Percentiles rank a stretch among this genome's conserved stretches.
These are phyloP conservation scores for Falco berigora DNA, from an alignment of 2,797 vertebrate species.

Conservation along the genomic window DNA sequence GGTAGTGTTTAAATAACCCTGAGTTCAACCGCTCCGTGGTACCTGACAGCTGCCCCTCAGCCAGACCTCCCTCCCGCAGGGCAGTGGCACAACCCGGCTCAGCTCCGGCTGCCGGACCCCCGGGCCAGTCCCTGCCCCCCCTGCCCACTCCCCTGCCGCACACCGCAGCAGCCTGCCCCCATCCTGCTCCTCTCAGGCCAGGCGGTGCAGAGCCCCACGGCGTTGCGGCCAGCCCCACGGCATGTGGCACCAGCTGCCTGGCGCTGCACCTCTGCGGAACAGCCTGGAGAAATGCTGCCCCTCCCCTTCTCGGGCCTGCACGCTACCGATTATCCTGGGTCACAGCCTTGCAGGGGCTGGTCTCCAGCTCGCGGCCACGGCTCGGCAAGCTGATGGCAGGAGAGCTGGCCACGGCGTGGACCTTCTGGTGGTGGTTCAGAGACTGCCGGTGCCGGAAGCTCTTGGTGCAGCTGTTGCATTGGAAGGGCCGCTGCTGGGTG, in stretches of 20 bases:
- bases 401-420: not conserved
- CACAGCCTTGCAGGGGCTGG: not conserved
- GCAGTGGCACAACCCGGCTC: fast-evolving
- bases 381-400: not conserved
- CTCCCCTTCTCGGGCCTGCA: not conserved
- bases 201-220: not conserved
- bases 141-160: fast-evolving
- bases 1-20: not conserved
- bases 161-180: not conserved
- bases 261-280: not conserved
- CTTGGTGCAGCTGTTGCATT: slow-evolving; percentile 52
- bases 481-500: slow-evolving; percentile 52
- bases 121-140: not conserved
- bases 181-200: not conserved
- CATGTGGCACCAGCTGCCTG: not conserved
- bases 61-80: fast-evolving
- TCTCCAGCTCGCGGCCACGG: not conserved
- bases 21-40: fast-evolving
- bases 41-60: fast-evolving
- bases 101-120: fast-evolving
- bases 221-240: fast-evolving
- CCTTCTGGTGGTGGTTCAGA: slow-evolving; percentile 50
- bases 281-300: not conserved
- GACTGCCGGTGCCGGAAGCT: slow-evolving; percentile 56
- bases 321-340: not conserved